Evolutionary conservation across 2,113 vertebrate genomes (phyloP), one percentile per base, ranked within the genome.

Genomic region (Cepphus grylle): DNA sequence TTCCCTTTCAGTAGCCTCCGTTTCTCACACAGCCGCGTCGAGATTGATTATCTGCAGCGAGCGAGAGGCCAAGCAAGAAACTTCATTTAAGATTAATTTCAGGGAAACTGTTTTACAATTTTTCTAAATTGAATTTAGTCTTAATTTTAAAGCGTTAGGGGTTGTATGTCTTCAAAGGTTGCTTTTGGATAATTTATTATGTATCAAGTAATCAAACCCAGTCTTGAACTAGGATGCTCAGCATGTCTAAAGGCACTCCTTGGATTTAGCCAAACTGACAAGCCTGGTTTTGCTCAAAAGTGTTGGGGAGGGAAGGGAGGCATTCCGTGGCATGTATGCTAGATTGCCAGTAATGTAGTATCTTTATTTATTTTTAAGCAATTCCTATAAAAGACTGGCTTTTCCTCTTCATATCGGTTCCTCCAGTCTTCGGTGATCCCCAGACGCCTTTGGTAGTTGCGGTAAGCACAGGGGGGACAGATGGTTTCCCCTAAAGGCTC

Each of bases 51-150:
- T 97, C 96, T 94, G 95, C 95, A 94, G 93, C 17, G 29, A 96
- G 90, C 0, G 2, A 96, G 95, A 97, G 96, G 95, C 95, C 95
- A 94, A 95, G 90, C 92, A 87, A 93, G 97, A 93, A 97, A 96
- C 96, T 97, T 97, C 97, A 96, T 97, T 97, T 96, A 97, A 97
- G 96, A 98, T 97, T 97, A 97, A 97, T 98, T 97, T 96, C 93
- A 94, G 86, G 91, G 90, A 97, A 96, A 97, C 93, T 94, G 95
- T 96, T 96, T 90, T 96, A 97, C 97, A 97, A 96, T 97, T 97
- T 93, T 96, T 95, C 93, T 97, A 96, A 98, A 97, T 97, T 97
- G 94, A 97, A 97, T 97, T 97, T 97, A 93, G 94, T 95, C 96
- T 97, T 97, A 97, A 97, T 97, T 97, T 97, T 97, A 80, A 97